A percentile compares a stretch with the other conserved stretches of the same genome.
These are phyloP conservation scores for Hypocryptadius cinnamomeus DNA, from an alignment of 2,113 vertebrate genomes.

Conservation along the genomic window DNA sequence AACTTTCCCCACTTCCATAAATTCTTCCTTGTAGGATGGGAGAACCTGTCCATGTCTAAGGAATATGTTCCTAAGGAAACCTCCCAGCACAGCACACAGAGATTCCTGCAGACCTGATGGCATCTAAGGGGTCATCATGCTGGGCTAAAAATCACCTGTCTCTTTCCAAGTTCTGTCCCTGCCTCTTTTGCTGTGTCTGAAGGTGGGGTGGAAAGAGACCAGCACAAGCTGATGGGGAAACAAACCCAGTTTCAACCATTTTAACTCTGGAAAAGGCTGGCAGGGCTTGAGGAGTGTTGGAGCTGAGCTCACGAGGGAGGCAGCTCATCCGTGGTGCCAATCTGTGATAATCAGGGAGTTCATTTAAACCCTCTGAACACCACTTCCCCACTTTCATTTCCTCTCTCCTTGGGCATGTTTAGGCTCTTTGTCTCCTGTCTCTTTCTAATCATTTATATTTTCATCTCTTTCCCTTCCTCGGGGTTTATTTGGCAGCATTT, in stretches of 20 bases:
- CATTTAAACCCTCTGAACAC: background rate
- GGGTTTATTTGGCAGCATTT: background rate
- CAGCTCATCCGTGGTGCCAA: background rate
- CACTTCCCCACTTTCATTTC: background rate
- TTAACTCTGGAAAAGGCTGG: background rate
- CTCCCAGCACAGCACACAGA: background rate
- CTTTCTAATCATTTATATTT: background rate
- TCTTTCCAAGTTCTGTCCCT: background rate
- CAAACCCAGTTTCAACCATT: background rate
- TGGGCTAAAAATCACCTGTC: background rate
- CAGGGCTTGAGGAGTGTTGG: background rate
- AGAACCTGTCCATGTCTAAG: background rate
- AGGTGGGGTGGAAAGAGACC: background rate
- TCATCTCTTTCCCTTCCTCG: background rate
- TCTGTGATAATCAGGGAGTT: background rate
- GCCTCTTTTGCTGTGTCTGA: background rate
- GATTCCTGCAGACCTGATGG: background rate
- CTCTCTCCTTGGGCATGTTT: background rate
- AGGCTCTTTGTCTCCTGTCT: background rate
- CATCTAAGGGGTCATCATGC: background rate
- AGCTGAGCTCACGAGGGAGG: background rate
- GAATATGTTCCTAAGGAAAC: background rate
- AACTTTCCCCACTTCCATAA: conserved; percentile 68
- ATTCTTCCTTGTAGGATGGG: conserved; percentile 51
- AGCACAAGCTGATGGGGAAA: background rate